These are phyloP conservation scores for Habroteleia sp. DNA, from an alignment of 2,888 invertebrate genomes.

Conservation along the genomic window DNA sequence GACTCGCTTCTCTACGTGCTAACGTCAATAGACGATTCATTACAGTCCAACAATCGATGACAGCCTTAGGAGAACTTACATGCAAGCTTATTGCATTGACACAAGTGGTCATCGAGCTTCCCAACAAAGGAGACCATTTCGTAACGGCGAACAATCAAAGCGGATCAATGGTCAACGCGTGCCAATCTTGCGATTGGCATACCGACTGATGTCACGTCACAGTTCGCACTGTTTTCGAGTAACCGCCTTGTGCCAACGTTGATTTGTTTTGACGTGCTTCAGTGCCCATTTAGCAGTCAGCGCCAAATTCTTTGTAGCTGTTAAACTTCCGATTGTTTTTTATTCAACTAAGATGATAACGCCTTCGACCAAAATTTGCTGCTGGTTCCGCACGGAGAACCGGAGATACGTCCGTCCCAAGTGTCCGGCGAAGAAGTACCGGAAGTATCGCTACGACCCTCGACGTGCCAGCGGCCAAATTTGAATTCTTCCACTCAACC, in stretches of 20 bases:
- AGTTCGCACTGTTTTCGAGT: too few species aligned
- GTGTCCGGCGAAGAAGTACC: constrained; percentile 45
- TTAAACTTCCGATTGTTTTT: background rate
- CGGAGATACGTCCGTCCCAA: constrained; percentile 27
- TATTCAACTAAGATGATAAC: background rate
- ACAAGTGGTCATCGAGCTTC: constrained; percentile 17
- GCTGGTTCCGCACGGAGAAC: constrained; percentile 26
- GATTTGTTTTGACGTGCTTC: constrained; percentile 5
- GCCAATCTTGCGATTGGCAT: constrained; percentile 9
- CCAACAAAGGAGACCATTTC: constrained; percentile 4
- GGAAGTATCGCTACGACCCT: constrained; percentile 40
- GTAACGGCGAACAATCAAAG: background rate
- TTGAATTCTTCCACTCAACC: constrained; percentile 29
- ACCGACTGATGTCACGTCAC: background rate
- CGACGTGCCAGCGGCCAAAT: constrained; percentile 9
- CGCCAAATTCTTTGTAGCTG: constrained; percentile 2
- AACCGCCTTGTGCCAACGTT: constrained; percentile 27
- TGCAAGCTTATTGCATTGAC: constrained; percentile 5
- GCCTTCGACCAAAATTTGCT: background rate
- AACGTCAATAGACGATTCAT: constrained; percentile 9
- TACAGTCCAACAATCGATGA: constrained; percentile 11
- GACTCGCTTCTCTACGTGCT: constrained; percentile 3
- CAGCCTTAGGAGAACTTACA: constrained; percentile 18
- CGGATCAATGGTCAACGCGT: constrained; percentile 19
- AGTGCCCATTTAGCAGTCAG: background rate